Evolutionary conservation across 1,140 invertebrate species (phyloP), one percentile per base, ranked within the genome.

Genomic region (Drosophila cardini): DNA sequence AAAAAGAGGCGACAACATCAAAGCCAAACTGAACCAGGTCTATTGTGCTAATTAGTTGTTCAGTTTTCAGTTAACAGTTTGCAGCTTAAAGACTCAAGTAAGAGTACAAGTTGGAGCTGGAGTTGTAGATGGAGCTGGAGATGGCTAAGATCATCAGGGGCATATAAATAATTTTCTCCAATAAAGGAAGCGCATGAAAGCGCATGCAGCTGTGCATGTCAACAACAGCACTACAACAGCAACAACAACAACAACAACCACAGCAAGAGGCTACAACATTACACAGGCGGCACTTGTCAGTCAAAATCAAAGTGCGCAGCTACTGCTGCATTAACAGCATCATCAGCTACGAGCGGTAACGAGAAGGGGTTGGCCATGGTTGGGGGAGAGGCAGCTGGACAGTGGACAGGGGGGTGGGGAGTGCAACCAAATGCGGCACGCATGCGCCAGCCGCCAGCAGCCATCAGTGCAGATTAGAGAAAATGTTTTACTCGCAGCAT

Each of bases 391-490:
- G 21, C 21, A 26, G 21, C 4, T 26, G 21, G 21, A 26, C 21
- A 26, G 21, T 11, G 11, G 48, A 61, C 32, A 21, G 32, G 46
- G 58, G 2, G 46, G 46, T 52, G 1, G 53, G 58, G 26, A 42
- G 58, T 45, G 75, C 55, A 45, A 40, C 78, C 83, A 79, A 82
- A 87, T 87, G 83, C 82, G 78, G 73, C 72, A 73, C 73, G 76
- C 73, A 78, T 79, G 63, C 68, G 74, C 73, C 74, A 76, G 50
- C 78, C 68, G 74, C 73, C 74, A 76, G 50, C 78, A 79, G 46
- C 61, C 84, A 89, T 89, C 84, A 89, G 74, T 68, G 80, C 70
- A 87, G 83, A 87, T 87, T 87, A 87, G 84, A 87, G 83, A 87
- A 90, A 90, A 85, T 90, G 84, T 90, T 89, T 90, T 82, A 90